Base-by-base conservation (phyloP, 2,113 vertebrate species). In the Forbesichthys papilliferus region DNA sequence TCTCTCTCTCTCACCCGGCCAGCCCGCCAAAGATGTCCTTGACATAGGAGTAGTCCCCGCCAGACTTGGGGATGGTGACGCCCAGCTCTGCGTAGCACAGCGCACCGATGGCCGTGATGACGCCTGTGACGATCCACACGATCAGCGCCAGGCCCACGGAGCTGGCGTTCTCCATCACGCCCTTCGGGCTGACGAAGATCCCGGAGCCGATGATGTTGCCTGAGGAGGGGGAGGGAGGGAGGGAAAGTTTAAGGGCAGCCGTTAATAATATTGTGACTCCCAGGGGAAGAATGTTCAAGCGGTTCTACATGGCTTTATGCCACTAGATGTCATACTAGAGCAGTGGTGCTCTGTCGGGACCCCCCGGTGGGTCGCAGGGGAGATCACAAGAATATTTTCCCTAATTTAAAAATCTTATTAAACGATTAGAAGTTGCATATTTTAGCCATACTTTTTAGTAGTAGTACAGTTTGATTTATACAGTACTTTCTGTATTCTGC, bases 141-240 rank as follows among this genome's bases (percentile, higher is more conserved):
- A 97, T 87, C 46, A 97, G 89, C 0, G 96, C 94, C 49, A 96
- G 73, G 12, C 96, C 96, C 79, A 97, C 96, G 0, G 95, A 96
- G 83, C 95, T 95, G 0, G 94, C 95, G 0, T 97, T 95, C 86
- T 96, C 95, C 91, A 97, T 64, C 71, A 97, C 95, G 0, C 96
- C 96, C 81, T 96, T 96, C 0, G 96, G 96, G 0, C 95, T 97
- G 66, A 97, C 95, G 48, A 97, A 97, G 89, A 97, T 97, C 61
- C 96, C 96, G 0, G 95, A 96, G 73, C 96, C 96, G 0, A 97
- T 96, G 61, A 97, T 97, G 88, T 96, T 97, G 69, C 96, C 96
- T 97, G 77, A 4, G 9, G 73, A 49, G 52, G 9, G 61, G 12
- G 18, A 34, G 63, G 2, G 42, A 18, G 8, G n/a, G 6, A 46